phyloP scores from a whole-genome alignment of 1,140 invertebrate species.

The Trichonephila clavata region DNA sequence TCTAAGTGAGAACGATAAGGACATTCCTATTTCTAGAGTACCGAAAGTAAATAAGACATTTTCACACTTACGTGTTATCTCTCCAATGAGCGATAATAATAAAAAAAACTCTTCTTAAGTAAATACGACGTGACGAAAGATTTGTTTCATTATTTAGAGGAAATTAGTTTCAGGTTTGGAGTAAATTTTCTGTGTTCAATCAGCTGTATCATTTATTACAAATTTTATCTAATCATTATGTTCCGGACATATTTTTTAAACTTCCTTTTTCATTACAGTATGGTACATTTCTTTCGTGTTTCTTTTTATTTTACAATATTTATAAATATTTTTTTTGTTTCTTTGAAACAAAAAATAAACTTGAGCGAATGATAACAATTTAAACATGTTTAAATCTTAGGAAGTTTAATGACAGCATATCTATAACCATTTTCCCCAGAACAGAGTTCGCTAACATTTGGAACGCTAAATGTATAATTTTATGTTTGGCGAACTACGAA shows the following conservation, averaged over 20 bases:
- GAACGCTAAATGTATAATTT: too few relatives aligned
- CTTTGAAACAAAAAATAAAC: too few relatives aligned
- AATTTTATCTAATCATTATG: background rate
- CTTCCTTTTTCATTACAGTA: background rate
- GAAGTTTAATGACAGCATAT: too few relatives aligned
- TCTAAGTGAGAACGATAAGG: background rate
- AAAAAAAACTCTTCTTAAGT: background rate
- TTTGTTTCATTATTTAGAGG: conserved; percentile 39
- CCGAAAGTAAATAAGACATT: conserved; percentile 37
- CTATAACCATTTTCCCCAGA: too few relatives aligned
- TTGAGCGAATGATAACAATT: too few relatives aligned
- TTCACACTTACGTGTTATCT: conserved; percentile 41
- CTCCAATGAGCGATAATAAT: background rate
- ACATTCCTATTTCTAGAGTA: background rate
- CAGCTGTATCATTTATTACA: background rate
- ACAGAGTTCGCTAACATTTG: too few relatives aligned
- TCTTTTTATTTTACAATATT: background rate
- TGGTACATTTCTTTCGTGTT: background rate
- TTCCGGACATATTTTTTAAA: background rate
- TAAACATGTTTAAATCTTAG: too few relatives aligned
- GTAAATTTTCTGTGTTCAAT: background rate
- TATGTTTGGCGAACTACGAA: too few relatives aligned
- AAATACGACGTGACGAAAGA: conserved; percentile 16
- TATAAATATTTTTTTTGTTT: background rate
- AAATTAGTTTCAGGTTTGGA: background rate